These are phyloP conservation scores for Rhyzopertha dominica DNA, from an alignment of 1,140 invertebrate genomes.

Conservation along the genomic window DNA sequence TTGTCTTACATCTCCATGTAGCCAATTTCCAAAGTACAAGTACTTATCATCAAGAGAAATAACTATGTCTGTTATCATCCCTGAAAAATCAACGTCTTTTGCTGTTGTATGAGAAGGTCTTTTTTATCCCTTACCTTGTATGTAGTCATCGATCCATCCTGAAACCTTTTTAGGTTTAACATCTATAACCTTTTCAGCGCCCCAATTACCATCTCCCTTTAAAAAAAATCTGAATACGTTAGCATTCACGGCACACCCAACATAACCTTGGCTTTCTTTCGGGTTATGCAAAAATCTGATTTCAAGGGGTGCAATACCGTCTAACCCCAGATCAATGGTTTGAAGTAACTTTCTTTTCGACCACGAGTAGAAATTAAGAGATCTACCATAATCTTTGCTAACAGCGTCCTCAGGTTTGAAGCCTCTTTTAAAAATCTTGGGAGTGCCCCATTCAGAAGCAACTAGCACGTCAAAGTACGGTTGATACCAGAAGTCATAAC, in stretches of 20 bases:
- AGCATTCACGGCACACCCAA: conserved; percentile 75
- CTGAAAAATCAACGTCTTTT: too few species aligned
- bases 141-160: conserved; percentile 48
- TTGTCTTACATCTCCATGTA: conserved; percentile 91
- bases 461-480: conserved; percentile 89
- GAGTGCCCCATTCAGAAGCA: conserved; percentile 87
- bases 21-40: conserved; percentile 88
- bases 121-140: conserved; percentile 20
- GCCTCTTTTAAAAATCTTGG: conserved; percentile 75
- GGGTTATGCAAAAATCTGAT: conserved; percentile 93
- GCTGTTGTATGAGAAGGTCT: too few species aligned
- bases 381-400: conserved; percentile 72
- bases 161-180: conserved; percentile 70
- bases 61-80: conserved; percentile 89
- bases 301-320: conserved; percentile 87
- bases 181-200: conserved; percentile 72
- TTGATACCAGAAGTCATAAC: conserved; percentile 95
- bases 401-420: conserved; percentile 60
- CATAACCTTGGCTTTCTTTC: conserved; percentile 70
- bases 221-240: conserved; percentile 71
- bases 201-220: conserved; percentile 61
- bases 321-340: conserved; percentile 64
- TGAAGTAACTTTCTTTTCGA: conserved; percentile 72
- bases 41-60: conserved; percentile 92
- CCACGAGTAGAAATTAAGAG: conserved; percentile 90